Percentiles rank a stretch among this genome's conserved stretches.
These are phyloP conservation scores for Oedothorax gibbosus DNA, from an alignment of 1,140 invertebrate genomes.

Conservation along the genomic window DNA sequence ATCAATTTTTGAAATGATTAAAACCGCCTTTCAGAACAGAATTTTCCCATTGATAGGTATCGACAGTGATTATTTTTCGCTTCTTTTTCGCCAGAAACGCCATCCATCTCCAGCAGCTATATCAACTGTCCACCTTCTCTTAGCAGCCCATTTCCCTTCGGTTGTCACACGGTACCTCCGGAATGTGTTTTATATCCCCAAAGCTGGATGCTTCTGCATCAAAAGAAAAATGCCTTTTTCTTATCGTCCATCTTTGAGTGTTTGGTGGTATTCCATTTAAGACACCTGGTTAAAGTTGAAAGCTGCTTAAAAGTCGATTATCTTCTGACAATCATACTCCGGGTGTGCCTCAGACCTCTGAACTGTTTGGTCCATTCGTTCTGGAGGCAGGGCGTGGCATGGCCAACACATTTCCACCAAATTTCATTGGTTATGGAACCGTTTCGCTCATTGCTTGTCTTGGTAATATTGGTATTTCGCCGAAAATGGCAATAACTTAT, in stretches of 20 bases:
- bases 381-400: slow-evolving; percentile 34
- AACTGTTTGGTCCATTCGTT: slow-evolving; percentile 56
- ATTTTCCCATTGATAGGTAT: slow-evolving; percentile 55
- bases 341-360: slow-evolving; percentile 54
- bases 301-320: slow-evolving; percentile 61
- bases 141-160: slow-evolving; percentile 31
- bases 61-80: slow-evolving; percentile 46
- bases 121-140: slow-evolving; percentile 48
- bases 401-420: slow-evolving; percentile 43
- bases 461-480: slow-evolving; percentile 46
- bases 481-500: slow-evolving; percentile 57
- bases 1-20: slow-evolving; percentile 41
- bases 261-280: slow-evolving; percentile 59
- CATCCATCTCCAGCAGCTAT: slow-evolving; percentile 45
- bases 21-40: slow-evolving; percentile 29
- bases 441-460: slow-evolving; percentile 44
- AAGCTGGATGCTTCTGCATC: slow-evolving; percentile 44
- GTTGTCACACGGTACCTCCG: slow-evolving; percentile 53
- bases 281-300: slow-evolving; percentile 58
- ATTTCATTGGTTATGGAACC: slow-evolving; percentile 61
- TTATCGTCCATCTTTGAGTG: slow-evolving; percentile 60
- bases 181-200: slow-evolving; percentile 48
- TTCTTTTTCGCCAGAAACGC: slow-evolving; percentile 4
- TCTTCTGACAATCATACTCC: slow-evolving; percentile 57
- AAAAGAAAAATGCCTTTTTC: slow-evolving; percentile 59